phyloP scores from a whole-genome alignment of 1,140 invertebrate species.

The Drosophila guanche region DNA sequence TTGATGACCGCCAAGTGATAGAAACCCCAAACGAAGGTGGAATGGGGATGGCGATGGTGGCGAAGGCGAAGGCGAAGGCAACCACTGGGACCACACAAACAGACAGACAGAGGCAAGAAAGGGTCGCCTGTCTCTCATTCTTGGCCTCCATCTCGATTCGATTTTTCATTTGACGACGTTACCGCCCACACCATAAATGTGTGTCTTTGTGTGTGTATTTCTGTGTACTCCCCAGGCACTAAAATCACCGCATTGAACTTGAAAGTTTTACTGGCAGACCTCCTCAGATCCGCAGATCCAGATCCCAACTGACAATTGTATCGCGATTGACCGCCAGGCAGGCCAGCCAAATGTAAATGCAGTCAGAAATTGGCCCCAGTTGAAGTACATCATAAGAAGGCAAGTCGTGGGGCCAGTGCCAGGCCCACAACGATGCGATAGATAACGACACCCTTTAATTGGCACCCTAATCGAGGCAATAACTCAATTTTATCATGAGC shows the following conservation, averaged over 20 bases:
- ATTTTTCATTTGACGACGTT: conserved; percentile 78
- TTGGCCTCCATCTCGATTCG: conserved; percentile 36
- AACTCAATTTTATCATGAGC: conserved; percentile 75
- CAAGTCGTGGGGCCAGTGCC: conserved; percentile 17
- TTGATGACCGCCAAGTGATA: conserved; percentile 76
- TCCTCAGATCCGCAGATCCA: conserved; percentile 41
- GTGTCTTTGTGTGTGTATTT: conserved; percentile 27
- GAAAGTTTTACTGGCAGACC: conserved; percentile 43
- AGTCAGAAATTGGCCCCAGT: conserved; percentile 42
- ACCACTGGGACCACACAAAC: conserved; percentile 46
- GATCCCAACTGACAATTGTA: conserved; percentile 70
- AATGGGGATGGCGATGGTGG: background rate
- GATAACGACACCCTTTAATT: conserved; percentile 71
- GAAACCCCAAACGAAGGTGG: conserved; percentile 33
- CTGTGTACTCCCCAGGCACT: conserved; percentile 51
- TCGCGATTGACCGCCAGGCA: conserved; percentile 76
- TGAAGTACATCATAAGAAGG: conserved; percentile 50
- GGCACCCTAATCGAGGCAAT: conserved; percentile 68
- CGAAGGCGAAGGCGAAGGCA: conserved; percentile 4
- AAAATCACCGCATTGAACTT: conserved; percentile 74
- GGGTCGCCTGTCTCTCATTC: conserved; percentile 44
- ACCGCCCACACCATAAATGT: conserved; percentile 71
- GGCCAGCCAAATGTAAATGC: conserved; percentile 36
- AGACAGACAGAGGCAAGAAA: conserved; percentile 34
- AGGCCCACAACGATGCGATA: conserved; percentile 10